Evolutionary conservation across 2,888 invertebrate genomes (phyloP).

Genomic region (Andrena dorsata): DNA sequence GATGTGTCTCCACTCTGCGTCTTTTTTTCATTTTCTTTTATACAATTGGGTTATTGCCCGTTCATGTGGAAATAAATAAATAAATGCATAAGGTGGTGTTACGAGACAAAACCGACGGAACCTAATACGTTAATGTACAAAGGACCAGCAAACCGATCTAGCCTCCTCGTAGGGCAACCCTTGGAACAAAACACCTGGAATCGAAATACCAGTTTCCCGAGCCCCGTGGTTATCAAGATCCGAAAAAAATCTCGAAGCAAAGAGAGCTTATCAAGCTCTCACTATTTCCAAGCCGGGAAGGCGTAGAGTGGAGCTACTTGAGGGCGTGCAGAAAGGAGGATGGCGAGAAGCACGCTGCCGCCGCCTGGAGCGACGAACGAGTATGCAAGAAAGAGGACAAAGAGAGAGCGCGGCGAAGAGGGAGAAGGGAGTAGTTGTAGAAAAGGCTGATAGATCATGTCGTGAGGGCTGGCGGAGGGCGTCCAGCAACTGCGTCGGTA

Average conservation of each 20-base stretch:
- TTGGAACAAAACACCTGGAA: conserved; percentile 42
- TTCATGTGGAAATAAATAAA: too few species aligned
- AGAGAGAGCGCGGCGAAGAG: conserved; percentile 48
- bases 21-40: too few species aligned
- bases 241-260: conserved; percentile 62
- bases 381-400: conserved; percentile 52
- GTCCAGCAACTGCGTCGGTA: conserved; percentile 79
- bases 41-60: too few species aligned
- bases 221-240: conserved; percentile 53
- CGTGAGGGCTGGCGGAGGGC: conserved; percentile 72
- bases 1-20: too few species aligned
- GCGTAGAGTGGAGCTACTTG: conserved; percentile 31
- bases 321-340: conserved; percentile 52
- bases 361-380: conserved; percentile 52
- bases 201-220: conserved; percentile 48
- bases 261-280: conserved; percentile 57
- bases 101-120: background rate
- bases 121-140: background rate
- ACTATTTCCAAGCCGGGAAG: conserved; percentile 27
- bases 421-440: conserved; percentile 64
- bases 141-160: conserved; percentile 8
- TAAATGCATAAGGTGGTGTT: background rate
- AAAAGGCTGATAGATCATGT: conserved; percentile 79
- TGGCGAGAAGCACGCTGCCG: conserved; percentile 36
- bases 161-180: background rate